These are phyloP conservation scores for Carcina quercana DNA, from an alignment of 2,888 invertebrate genomes.

Conservation along the genomic window DNA sequence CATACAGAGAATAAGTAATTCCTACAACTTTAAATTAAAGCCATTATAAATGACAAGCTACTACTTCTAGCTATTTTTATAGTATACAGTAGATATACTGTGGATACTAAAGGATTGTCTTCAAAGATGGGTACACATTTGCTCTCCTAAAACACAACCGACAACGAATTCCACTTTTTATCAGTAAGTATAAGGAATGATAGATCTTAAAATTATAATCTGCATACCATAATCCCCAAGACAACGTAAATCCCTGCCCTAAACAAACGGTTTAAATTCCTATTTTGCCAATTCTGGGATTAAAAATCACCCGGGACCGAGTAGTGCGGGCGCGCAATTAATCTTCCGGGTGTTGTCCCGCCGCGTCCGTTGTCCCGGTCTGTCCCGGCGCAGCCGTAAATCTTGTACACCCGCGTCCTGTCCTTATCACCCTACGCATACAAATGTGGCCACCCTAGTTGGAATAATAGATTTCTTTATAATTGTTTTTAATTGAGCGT, in stretches of 20 bases:
- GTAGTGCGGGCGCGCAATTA: conserved; percentile 49
- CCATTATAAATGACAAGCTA: no score
- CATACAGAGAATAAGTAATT: no score
- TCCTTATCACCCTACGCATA: conserved; percentile 43
- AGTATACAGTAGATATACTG: no score
- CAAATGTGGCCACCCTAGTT: conserved; percentile 34
- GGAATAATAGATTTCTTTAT: conserved; percentile 35
- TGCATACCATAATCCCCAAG: no score
- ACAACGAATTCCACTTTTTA: no score
- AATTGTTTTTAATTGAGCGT: conserved; percentile 29
- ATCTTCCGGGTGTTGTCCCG: conserved; percentile 50
- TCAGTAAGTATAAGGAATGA: no score
- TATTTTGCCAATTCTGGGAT: conserved; percentile 31
- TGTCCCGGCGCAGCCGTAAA: conserved; percentile 40
- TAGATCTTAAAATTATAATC: no score
- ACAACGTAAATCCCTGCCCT: neutral
- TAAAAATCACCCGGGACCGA: conserved; percentile 50
- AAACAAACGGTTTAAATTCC: conserved; percentile 28
- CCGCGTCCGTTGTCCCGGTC: conserved; percentile 38
- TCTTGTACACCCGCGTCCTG: conserved; percentile 51
- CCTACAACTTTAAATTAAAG: no score
- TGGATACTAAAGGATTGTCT: no score
- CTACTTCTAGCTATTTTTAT: no score
- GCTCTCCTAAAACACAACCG: no score
- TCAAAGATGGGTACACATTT: no score